Base-by-base conservation (phyloP, 2,888 invertebrate genomes). In the Trachelus troglodyta region DNA sequence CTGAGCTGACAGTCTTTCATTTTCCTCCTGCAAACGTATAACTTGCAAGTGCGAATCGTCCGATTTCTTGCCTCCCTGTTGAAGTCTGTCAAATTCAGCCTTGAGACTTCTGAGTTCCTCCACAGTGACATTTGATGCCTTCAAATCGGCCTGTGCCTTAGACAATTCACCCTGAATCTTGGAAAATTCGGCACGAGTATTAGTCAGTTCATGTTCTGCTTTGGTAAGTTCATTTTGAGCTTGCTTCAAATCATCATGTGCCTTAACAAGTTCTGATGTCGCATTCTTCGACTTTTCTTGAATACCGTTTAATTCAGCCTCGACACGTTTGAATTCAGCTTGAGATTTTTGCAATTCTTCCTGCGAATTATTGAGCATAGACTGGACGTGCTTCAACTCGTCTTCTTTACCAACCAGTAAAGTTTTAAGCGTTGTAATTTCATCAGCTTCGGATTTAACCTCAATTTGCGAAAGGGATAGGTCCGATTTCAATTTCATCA, bases 11-110 rank as follows among this genome's bases (percentile, higher is more conserved):
- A 93, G 92, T 86, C 92, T 93, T 75, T 94, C 93, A 15, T 92
- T 89, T 76, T 94, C 93, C 40, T 94, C 94, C 78, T 93, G 93
- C 30, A 93, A 85, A 83, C 92, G 93, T 33, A 93, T 93, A 56
- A 90, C 83, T 76, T 87, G 83, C 35, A 89, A 79, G 34, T 90
- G 87, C 40, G 81, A 77, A 0, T 87, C 89, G 69, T 73, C 82
- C 0, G 79, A 79, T 73, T 83, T 84, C 73, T 84, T 84, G 35
- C 85, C 84, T n/a, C 78, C 83, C 33, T 78, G 83, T 69, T 86
- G 86, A 37, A 88, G 71, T 77, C 83, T 83, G 56, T 84, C 85
- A 68, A 85, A 56, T 71, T 87, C 87, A n/a, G 75, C 73, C n/a
- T 84, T 83, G 34, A 87, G 76, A 23, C 73, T 69, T 69, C 81